Percentiles rank a stretch among this genome's conserved stretches.
Evolutionary conservation across 2,888 invertebrate species (phyloP).

Genomic region (Aleiodes alternator): DNA sequence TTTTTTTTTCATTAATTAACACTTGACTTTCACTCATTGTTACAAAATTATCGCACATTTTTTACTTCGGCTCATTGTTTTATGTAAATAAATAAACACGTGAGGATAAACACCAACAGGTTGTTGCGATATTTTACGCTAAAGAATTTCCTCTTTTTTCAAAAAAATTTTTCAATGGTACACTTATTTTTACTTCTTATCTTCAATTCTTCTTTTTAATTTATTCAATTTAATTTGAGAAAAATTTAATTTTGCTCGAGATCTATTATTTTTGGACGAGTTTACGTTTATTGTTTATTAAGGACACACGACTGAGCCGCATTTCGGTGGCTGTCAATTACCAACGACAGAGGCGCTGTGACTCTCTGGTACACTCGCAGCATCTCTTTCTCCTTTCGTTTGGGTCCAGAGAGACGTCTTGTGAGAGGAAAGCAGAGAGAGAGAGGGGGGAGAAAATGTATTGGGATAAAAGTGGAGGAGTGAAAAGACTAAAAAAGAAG

Average conservation of each 20-base stretch:
- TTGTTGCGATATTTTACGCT: too few relatives aligned
- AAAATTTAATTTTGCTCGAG: background rate
- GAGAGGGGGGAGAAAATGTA: background rate
- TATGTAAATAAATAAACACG: too few relatives aligned
- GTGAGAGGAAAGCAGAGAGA: constrained; percentile 1
- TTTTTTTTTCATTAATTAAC: too few relatives aligned
- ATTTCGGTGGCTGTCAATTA: constrained; percentile 73
- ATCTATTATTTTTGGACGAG: background rate
- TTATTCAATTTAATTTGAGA: too few relatives aligned
- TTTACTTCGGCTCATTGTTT: too few relatives aligned
- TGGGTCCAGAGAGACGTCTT: constrained; percentile 27
- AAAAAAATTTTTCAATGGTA: too few relatives aligned
- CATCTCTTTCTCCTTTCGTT: constrained; percentile 20
- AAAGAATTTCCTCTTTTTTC: too few relatives aligned
- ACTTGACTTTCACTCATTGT: too few relatives aligned
- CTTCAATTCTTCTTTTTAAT: too few relatives aligned
- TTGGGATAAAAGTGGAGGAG: background rate
- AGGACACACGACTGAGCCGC: constrained; percentile 51
- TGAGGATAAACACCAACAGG: too few relatives aligned
- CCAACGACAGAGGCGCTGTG: constrained; percentile 60
- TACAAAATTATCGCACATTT: too few relatives aligned
- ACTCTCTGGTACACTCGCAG: background rate
- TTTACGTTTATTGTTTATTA: constrained; percentile 18
- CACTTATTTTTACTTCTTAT: too few relatives aligned
- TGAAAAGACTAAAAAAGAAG: background rate